Evolutionary conservation across 2,113 vertebrate genomes (phyloP).

Genomic region (Eolophus roseicapilla): DNA sequence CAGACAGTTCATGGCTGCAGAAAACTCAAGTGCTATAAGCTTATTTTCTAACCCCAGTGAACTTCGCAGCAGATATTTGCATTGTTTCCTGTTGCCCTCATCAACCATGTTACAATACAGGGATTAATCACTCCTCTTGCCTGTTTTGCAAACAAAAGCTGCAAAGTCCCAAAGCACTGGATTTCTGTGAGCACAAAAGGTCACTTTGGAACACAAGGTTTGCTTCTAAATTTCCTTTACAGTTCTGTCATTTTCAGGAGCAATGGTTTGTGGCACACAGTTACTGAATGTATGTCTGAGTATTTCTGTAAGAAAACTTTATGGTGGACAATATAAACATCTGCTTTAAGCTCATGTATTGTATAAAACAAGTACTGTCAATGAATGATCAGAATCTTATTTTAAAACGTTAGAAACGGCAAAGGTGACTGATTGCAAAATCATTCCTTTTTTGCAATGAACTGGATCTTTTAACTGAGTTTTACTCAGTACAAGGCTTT

Average conservation of each 20-base stretch:
- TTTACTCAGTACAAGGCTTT: not conserved
- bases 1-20: not conserved
- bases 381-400: constrained; percentile 72
- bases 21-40: constrained; percentile 65
- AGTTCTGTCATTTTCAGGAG: not conserved
- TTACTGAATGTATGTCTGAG: not conserved
- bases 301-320: constrained; percentile 12
- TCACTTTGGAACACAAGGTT: not conserved
- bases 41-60: constrained; percentile 71
- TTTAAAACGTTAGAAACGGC: constrained; percentile 67
- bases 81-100: constrained; percentile 53
- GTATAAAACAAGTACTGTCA: constrained; percentile 69
- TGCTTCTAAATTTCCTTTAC: not conserved
- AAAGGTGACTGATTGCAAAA: constrained; percentile 76
- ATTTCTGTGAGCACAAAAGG: not conserved
- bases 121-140: constrained; percentile 18
- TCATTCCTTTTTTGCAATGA: not conserved
- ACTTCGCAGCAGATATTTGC: constrained; percentile 76
- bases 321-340: constrained; percentile 70
- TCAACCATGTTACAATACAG: not conserved
- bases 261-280: not conserved
- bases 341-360: constrained; percentile 70
- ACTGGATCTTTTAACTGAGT: not conserved
- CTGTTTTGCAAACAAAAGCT: constrained; percentile 41
- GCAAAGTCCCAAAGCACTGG: constrained; percentile 24